These are phyloP conservation scores for Sciurus vulgaris DNA, from an alignment of 2,797 vertebrate genomes.

Conservation along the genomic window DNA sequence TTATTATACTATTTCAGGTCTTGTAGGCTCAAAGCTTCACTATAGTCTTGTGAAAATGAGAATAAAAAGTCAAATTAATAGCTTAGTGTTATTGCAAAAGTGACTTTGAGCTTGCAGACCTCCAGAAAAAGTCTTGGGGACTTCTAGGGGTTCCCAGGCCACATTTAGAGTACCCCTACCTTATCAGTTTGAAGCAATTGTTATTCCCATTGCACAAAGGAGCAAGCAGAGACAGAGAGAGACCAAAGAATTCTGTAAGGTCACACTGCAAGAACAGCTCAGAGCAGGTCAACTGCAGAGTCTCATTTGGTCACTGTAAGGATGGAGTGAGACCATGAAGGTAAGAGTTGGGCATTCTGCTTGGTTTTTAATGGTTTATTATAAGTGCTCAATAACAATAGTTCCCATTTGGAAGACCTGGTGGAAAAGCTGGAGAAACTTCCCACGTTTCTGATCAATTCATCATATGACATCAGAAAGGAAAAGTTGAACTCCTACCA, in stretches of 20 bases:
- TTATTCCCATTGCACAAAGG: neutral
- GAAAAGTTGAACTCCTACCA: neutral
- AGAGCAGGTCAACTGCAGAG: neutral
- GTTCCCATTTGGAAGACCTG: neutral
- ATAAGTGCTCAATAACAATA: neutral
- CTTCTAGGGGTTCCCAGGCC: neutral
- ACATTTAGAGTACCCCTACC: neutral
- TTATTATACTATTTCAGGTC: neutral
- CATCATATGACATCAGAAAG: neutral
- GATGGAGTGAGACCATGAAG: neutral
- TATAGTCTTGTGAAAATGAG: neutral
- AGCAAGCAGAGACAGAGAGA: neutral
- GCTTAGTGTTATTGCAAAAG: neutral
- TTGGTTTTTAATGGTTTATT: neutral
- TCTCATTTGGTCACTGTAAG: neutral
- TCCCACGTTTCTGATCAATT: neutral
- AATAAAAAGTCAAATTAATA: neutral
- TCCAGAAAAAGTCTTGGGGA: slow-evolving; percentile 15
- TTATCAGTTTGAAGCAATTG: neutral
- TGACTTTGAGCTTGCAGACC: neutral
- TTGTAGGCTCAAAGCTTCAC: neutral
- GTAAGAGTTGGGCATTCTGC: accelerated
- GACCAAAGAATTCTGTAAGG: neutral
- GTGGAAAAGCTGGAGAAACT: neutral
- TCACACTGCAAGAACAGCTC: neutral